A percentile compares a stretch with the other conserved stretches of the same genome.
These are phyloP conservation scores for Myzus persicae DNA, from an alignment of 1,140 invertebrate species.

Conservation along the genomic window DNA sequence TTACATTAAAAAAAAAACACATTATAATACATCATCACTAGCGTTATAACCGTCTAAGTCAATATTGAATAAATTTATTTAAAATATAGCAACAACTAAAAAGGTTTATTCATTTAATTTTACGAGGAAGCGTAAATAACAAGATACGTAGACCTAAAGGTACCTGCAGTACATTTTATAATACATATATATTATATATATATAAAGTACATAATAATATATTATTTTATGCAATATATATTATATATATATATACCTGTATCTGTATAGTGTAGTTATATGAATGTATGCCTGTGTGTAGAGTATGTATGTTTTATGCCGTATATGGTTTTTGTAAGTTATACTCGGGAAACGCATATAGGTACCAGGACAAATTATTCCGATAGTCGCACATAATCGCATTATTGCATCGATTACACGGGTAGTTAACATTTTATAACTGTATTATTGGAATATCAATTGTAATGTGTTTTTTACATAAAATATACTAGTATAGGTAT, in stretches of 20 bases:
- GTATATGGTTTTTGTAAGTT: constrained; percentile 32
- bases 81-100: background rate
- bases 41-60: background rate
- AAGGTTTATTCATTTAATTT: background rate
- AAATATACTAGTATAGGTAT: background rate
- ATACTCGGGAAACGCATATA: background rate
- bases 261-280: background rate
- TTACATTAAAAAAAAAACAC: background rate
- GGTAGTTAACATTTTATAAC: constrained; percentile 54
- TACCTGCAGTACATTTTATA: background rate
- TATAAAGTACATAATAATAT: background rate
- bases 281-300: background rate
- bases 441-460: constrained; percentile 42
- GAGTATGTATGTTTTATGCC: background rate
- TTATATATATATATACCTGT: background rate
- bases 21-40: constrained; percentile 6
- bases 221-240: background rate
- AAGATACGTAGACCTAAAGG: background rate
- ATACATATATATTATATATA: background rate
- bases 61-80: constrained; percentile 11
- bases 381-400: constrained; percentile 25
- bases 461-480: constrained; percentile 30
- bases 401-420: constrained; percentile 30
- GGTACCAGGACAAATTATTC: constrained; percentile 37
- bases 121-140: too few species aligned